Conservation (phyloP, 1,140 invertebrate genomes). For the Lepidotrigona ventralis region DNA sequence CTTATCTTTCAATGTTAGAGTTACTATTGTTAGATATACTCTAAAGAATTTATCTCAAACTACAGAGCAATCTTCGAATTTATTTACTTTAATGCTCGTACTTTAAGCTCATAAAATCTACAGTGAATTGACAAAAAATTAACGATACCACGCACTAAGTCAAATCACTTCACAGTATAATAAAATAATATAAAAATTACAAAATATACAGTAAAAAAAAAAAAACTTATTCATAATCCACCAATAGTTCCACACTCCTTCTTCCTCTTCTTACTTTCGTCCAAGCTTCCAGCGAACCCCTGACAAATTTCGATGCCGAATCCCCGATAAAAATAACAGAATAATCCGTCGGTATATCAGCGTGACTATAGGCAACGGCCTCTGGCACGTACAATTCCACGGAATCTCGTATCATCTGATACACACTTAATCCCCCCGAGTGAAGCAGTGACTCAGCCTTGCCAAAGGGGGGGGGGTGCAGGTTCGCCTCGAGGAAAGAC, state of each 20-base stretch:
- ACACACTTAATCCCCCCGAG: conserved; percentile 65
- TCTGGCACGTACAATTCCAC: conserved; percentile 66
- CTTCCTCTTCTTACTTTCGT: background rate
- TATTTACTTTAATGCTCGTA: too few relatives aligned
- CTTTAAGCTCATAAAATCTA: too few relatives aligned
- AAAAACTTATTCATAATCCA: background rate
- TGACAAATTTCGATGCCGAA: conserved; percentile 45
- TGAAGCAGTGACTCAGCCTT: conserved; percentile 59
- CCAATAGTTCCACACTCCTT: background rate
- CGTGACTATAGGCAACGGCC: conserved; percentile 13
- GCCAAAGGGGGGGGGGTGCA: conserved; percentile 18
- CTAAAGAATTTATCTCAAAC: too few relatives aligned
- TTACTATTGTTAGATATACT: too few relatives aligned
- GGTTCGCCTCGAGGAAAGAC: background rate
- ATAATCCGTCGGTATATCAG: conserved; percentile 55
- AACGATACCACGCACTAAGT: background rate
- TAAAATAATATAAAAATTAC: background rate
- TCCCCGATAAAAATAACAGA: conserved; percentile 64
- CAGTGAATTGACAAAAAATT: too few relatives aligned
- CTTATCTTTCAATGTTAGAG: too few relatives aligned
- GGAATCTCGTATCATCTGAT: conserved; percentile 69
- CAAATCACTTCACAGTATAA: background rate
- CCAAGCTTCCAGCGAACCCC: background rate
- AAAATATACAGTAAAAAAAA: background rate
- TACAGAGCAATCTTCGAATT: too few relatives aligned